Evolutionary conservation across 2,113 vertebrate genomes (phyloP), one percentile per base, ranked within the genome.

Genomic region (Sigmodon hispidus): DNA sequence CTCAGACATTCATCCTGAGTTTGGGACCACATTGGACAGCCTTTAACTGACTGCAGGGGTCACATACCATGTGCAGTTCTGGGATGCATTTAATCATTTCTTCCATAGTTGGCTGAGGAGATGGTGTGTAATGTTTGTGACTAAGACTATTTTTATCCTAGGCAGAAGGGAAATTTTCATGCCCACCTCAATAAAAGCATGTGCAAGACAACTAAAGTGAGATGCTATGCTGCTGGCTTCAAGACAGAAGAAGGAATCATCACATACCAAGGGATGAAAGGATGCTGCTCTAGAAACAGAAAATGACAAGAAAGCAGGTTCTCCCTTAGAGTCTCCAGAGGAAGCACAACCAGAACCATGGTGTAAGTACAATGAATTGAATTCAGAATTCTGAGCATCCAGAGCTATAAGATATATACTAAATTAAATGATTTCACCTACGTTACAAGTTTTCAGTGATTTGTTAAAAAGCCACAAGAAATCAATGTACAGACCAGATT

Each of bases 391-490:
- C 80, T 92, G 48, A 70, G 40, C 31, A 57, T 90, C 36, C 22
- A 89, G 75, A 87, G 72, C 29, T 24, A 2, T 34, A 87, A 81
- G 12, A 89, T 29, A 76, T n/a, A 55, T 48, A 55, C n/a, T 79
- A 95, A 50, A 75, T 94, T n/a, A 70, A 81, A 52, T 89, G 1
- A 7, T 55, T 22, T 55, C 50, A 24, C n/a, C 40, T 87, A 55
- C 15, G 19, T 50, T 67, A 45, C 15, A 76, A 12, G 34, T 8
- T 73, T 72, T 2, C 90, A 17, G 40, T 59, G 52, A 65, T 31
- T 76, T 70, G 21, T 94, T 69, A 76, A 8, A 90, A 63, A 95
- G 45, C 50, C 31, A 86, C 57, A 90, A 43, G 26, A 92, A 95
- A 59, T 70, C 89, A 92, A 96, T 57, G 63, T 24, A n/a, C 17